These are phyloP conservation scores for Lepidurus arcticus DNA, from an alignment of 1,140 invertebrate species.

Conservation along the genomic window DNA sequence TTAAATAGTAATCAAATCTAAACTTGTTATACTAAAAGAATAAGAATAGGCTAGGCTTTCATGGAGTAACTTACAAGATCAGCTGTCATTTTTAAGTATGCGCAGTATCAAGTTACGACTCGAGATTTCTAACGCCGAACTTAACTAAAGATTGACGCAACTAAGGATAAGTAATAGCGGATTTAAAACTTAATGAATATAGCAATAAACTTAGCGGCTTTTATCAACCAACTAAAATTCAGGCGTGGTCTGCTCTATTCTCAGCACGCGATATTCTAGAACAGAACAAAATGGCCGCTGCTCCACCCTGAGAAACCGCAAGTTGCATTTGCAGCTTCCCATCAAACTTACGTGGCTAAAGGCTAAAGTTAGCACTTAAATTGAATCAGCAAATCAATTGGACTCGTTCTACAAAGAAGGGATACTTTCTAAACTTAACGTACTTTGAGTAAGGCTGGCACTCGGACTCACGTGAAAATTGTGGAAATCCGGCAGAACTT, in stretches of 20 bases:
- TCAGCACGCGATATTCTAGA: slow-evolving; percentile 14
- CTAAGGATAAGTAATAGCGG: not conserved
- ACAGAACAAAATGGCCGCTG: slow-evolving; percentile 21
- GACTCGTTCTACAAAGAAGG: not conserved
- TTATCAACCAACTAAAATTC: not conserved
- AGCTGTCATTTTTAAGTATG: too few relatives aligned
- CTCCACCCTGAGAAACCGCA: slow-evolving; percentile 17
- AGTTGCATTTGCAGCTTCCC: not conserved
- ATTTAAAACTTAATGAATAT: not conserved
- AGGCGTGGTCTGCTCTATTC: not conserved
- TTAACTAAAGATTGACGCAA: not conserved
- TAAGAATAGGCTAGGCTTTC: not conserved
- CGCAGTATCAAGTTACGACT: not conserved
- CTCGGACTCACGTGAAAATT: slow-evolving; percentile 21
- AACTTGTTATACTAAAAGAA: not conserved
- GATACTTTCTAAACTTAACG: not conserved
- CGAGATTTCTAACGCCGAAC: not conserved
- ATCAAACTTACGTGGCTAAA: not conserved
- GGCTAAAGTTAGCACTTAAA: not conserved
- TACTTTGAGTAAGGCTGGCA: slow-evolving; percentile 21
- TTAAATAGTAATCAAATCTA: too few relatives aligned
- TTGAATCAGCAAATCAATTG: not conserved
- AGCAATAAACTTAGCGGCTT: not conserved
- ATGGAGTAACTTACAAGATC: not conserved
- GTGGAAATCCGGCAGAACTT: slow-evolving; percentile 21